Evolutionary conservation across 2,113 vertebrate species (phyloP), one percentile per base, ranked within the genome.

Genomic region (Hucho hucho): DNA sequence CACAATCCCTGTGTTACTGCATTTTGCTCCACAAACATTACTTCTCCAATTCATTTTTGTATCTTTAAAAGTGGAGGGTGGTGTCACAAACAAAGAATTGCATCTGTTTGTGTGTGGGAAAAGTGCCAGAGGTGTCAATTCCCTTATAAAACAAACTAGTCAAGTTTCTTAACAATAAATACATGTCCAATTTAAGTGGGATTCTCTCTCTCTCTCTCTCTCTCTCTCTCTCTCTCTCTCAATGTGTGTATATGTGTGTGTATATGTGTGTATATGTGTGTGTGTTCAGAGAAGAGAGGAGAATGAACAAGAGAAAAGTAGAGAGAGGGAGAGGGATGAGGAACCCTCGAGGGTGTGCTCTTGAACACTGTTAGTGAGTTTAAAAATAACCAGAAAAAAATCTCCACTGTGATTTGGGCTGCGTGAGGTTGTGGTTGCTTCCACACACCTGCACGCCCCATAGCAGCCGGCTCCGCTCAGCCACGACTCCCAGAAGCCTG

Each of bases 371-470:
- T 66, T 61, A 65, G 69, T 76, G 37, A 65, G 68, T 76, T 86
- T 88, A 86, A 81, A 88, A 91, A 87, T 80, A 86, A 63, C 49
- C 74, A 67, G 43, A 26, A 67, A 43, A 68, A 68, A 74, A 83
- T 86, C 80, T 87, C 87, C 86, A 87, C 76, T 43, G 78, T 2
- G 18, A 88, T 79, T 25, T 18, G 14, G 26, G 7, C 4, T 25
- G 74, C n/a, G 78, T 79, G 25, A 85, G 28, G 70, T 32, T 78
- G 83, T 81, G 78, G 67, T 72, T 73, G 68, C 64, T 29, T 53
- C 83, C 74, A 43, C 67, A 24, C 79, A 70, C 76, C 74, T 69
- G 73, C 78, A 76, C 16, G 18, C 43, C 74, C 79, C 76, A 76
- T 80, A 78, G 76, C 78, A 79, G 80, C 80, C 82, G 70, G 80